Base-by-base conservation (phyloP, 2,797 vertebrate species). In the Adrianichthys oophorus region DNA sequence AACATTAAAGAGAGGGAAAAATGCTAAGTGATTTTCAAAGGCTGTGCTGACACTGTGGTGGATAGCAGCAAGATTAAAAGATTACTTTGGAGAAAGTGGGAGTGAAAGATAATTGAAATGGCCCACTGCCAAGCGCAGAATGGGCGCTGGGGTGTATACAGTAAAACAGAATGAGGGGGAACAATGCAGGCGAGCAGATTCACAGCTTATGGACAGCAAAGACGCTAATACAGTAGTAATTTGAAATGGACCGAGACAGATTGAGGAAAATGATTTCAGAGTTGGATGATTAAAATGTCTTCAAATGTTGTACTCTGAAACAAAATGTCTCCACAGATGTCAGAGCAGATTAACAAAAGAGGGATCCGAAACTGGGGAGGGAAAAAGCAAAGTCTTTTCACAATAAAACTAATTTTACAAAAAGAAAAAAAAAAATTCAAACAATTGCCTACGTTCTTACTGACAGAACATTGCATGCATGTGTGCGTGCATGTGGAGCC, bases 91-190 rank as follows among this genome's bases (percentile, higher is more conserved):
- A 81, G 79, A 68, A 85, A 78, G 80, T 68, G 58, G 81, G 78
- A 74, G 70, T 1, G 56, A 74, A 73, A 79, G 78, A 81, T 86
- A 86, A 85, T 88, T 85, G 70, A 85, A 82, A 85, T 85, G 86
- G 84, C 74, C 0, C 46, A 41, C 61, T 69, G 86, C 84, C 82
- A 86, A 74, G 50, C 47, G 70, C 59, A 45, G 68, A 54, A 68
- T 68, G 50, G 60, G 44, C 64, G 32, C 61, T 48, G 62, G 52
- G 29, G 62, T 57, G 48, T 66, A 66, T 47, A 37, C 32, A 37
- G 32, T 37, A 53, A 64, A 57, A 19, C 58, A 41, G 64, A 66
- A 44, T 61, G 71, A 76, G 59, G 60, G 67, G 60, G 65, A 71
- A 67, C 62, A 62, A 56, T 44, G 54, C 65, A 37, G 67, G 46